These are phyloP conservation scores for Austrofundulus limnaeus DNA, from an alignment of 2,113 vertebrate species.

Conservation along the genomic window DNA sequence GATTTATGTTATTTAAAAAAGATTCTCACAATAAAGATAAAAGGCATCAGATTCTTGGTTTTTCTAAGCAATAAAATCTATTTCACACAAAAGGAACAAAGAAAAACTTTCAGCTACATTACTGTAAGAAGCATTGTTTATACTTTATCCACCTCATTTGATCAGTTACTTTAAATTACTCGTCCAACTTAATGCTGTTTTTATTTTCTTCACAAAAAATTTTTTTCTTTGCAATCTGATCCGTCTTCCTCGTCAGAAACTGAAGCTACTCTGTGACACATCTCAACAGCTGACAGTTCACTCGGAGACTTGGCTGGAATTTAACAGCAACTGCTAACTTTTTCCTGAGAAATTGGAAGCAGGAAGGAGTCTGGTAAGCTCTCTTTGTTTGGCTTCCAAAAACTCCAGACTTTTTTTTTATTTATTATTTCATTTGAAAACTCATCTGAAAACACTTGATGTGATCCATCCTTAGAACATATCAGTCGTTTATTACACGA, in stretches of 20 bases:
- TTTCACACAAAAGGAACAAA: not conserved
- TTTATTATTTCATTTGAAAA: not conserved
- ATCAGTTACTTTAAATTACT: not conserved
- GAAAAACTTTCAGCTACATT: slow-evolving; percentile 1
- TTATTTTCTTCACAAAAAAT: slow-evolving; percentile 1
- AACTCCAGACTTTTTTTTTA: not conserved
- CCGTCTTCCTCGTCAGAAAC: not conserved
- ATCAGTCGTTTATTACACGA: not conserved
- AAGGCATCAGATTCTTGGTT: not conserved
- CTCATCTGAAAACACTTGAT: not conserved
- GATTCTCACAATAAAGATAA: not conserved
- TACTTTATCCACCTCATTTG: not conserved
- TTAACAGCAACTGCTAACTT: not conserved
- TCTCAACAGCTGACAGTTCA: not conserved
- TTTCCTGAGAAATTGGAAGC: not conserved
- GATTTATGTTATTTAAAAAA: not conserved
- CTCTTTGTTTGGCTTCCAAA: not conserved
- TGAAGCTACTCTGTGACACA: not conserved
- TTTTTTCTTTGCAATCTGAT: not conserved
- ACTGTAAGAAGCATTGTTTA: not conserved
- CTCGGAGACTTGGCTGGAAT: not conserved
- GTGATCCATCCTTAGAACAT: not conserved
- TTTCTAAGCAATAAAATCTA: not conserved
- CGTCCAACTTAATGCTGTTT: not conserved
- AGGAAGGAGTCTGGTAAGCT: not conserved